Evolutionary conservation across 1,140 invertebrate genomes (phyloP).

Genomic region (Meloidogyne floridensis): DNA sequence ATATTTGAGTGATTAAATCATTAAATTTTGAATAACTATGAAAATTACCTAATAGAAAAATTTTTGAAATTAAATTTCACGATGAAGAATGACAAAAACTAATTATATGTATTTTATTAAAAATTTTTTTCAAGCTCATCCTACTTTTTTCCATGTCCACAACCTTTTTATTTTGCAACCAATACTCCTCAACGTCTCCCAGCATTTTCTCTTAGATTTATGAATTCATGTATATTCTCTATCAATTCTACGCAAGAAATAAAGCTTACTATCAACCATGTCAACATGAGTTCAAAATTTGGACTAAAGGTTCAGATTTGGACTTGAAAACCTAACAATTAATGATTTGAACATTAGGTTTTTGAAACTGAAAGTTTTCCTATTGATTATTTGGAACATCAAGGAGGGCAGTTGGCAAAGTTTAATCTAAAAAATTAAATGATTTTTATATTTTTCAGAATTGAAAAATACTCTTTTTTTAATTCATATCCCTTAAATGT

Average conservation of each 20-base stretch:
- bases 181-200: slow-evolving; percentile 12
- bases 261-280: slow-evolving; percentile 27
- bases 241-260: slow-evolving; percentile 38
- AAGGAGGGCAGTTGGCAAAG: too few species aligned
- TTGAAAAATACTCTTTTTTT: not conserved
- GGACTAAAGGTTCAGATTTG: not conserved
- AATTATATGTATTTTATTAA: too few species aligned
- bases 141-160: slow-evolving; percentile 32
- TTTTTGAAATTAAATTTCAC: too few species aligned
- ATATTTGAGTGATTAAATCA: too few species aligned
- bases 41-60: too few species aligned
- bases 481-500: slow-evolving; percentile 18
- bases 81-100: too few species aligned
- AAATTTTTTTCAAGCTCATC: too few species aligned
- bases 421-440: too few species aligned
- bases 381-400: too few species aligned
- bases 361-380: too few species aligned
- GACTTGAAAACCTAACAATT: not conserved
- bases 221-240: slow-evolving; percentile 31
- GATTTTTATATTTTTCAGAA: slow-evolving; percentile 13
- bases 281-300: not conserved
- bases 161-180: slow-evolving; percentile 37
- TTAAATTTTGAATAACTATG: too few species aligned
- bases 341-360: too few species aligned
- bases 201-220: slow-evolving; percentile 13